A percentile compares a stretch with the other conserved stretches of the same genome.
phyloP scores from a whole-genome alignment of 30 jellyfish, hydroid and myxozoan species.

The Phacellophora camtschatica region DNA sequence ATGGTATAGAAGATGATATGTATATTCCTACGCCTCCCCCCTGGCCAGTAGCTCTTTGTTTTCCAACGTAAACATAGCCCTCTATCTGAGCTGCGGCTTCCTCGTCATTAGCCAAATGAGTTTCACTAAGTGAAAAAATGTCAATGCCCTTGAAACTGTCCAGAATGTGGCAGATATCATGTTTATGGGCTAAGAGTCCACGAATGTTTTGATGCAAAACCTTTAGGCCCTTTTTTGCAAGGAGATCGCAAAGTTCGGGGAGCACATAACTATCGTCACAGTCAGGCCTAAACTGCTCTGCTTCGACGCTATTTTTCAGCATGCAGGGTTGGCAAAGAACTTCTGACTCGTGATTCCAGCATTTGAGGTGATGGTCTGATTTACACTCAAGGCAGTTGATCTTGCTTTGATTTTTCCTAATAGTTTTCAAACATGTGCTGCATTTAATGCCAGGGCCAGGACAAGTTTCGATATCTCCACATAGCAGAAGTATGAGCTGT shows the following conservation, averaged over 20 bases:
- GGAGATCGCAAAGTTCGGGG: conserved; percentile 16
- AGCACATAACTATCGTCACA: neutral
- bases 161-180: conserved; percentile 28
- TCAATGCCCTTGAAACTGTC: conserved; percentile 12
- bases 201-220: conserved; percentile 34
- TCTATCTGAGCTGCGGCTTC: conserved; percentile 30
- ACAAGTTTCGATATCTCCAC: conserved; percentile 21
- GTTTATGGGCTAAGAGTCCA: conserved; percentile 17
- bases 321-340: conserved; percentile 17
- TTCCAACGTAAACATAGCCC: conserved; percentile 25
- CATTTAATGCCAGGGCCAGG: conserved; percentile 17
- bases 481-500: conserved; percentile 5
- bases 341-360: conserved; percentile 2
- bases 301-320: conserved; percentile 10
- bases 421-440: conserved; percentile 4
- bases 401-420: conserved; percentile 10
- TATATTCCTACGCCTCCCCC: conserved; percentile 61
- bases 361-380: conserved; percentile 1
- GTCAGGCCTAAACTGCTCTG: conserved; percentile 19
- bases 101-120: conserved; percentile 23
- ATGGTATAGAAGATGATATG: conserved; percentile 29
- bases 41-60: conserved; percentile 36
- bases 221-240: conserved; percentile 14
- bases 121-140: neutral
- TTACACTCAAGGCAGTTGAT: neutral